These are phyloP conservation scores for Rhabdophis nuchalis DNA, from an alignment of 2,797 vertebrate genomes.

Conservation along the genomic window DNA sequence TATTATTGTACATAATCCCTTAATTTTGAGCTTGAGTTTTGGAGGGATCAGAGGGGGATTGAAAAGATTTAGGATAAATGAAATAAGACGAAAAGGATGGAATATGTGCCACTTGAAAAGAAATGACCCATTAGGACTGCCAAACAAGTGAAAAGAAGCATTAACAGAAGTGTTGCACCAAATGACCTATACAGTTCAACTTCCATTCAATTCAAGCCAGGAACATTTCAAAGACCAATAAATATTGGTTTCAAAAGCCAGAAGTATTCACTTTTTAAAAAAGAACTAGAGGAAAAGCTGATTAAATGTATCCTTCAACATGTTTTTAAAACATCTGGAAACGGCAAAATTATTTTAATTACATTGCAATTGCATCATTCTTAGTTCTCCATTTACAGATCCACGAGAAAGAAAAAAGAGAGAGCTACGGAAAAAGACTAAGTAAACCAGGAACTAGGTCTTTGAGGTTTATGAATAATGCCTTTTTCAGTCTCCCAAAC, in stretches of 20 bases:
- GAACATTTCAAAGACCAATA: not conserved
- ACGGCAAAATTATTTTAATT: not conserved
- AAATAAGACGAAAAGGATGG: conserved; percentile 1
- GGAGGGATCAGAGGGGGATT: conserved; percentile 3
- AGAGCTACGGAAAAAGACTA: not conserved
- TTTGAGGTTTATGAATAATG: not conserved
- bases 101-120: conserved; percentile 11
- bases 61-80: not conserved
- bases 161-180: not conserved
- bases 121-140: conserved; percentile 5
- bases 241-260: conserved; percentile 10
- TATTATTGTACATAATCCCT: conserved; percentile 13
- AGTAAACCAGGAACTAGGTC: not conserved
- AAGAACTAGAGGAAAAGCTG: not conserved
- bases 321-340: not conserved
- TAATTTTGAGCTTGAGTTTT: conserved; percentile 24
- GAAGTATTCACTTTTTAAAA: not conserved
- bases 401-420: not conserved
- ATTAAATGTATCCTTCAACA: not conserved
- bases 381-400: not conserved
- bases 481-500: not conserved
- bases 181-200: not conserved
- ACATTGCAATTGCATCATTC: not conserved
- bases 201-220: conserved; percentile 8
- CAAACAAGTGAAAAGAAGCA: conserved; percentile 6